A percentile compares a stretch with the other conserved stretches of the same genome.
Conservation (phyloP, 2,888 invertebrate genomes). For the Orchestes rusci region DNA sequence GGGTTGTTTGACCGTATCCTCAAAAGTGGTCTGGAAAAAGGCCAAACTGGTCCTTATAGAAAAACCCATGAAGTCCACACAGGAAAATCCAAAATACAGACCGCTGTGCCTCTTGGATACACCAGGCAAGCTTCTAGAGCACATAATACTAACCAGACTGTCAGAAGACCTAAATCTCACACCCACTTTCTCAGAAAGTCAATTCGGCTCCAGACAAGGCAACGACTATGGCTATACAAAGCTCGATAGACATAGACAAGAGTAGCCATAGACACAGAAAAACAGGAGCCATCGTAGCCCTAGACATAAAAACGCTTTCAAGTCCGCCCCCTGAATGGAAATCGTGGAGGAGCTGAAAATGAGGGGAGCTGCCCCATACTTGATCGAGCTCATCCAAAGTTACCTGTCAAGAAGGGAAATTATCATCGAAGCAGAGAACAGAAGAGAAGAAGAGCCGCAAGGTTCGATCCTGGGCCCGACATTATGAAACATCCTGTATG, state of each 20-base stretch:
- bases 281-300: not conserved
- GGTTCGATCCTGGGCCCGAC: not conserved
- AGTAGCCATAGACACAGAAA: conserved; percentile 1
- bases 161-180: not conserved
- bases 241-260: not conserved
- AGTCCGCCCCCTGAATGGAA: not conserved
- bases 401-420: conserved; percentile 12
- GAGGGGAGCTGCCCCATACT: not conserved
- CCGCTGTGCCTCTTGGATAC: conserved; percentile 1
- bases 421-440: conserved; percentile 9
- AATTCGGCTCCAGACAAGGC: conserved; percentile 7
- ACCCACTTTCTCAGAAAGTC: not conserved
- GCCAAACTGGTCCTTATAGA: not conserved
- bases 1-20: not conserved
- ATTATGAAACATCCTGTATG: not conserved
- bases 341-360: not conserved
- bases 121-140: conserved; percentile 1
- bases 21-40: not conserved
- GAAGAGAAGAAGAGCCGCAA: not conserved
- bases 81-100: not conserved
- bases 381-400: conserved; percentile 13
- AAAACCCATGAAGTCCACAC: not conserved
- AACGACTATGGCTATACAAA: not conserved
- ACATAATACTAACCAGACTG: not conserved
- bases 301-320: conserved; percentile 3